phyloP scores from a whole-genome alignment of 2,113 vertebrate genomes.

The Microcebus murinus region DNA sequence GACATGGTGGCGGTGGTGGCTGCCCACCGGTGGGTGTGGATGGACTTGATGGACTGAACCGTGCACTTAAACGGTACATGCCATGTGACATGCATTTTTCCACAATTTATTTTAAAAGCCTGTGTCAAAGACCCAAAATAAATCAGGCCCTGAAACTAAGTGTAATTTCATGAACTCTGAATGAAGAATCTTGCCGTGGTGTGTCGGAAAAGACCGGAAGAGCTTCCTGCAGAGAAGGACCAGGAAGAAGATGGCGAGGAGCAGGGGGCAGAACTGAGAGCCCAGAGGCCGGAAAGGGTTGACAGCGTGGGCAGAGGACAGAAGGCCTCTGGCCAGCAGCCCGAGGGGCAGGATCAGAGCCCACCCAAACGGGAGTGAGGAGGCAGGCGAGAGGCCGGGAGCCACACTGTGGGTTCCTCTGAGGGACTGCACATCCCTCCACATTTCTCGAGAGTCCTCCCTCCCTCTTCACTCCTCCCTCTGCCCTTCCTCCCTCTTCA shows the following conservation, averaged over 20 bases:
- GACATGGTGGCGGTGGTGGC: accelerated
- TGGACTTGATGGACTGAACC: accelerated
- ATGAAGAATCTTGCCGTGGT: background rate
- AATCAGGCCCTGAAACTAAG: background rate
- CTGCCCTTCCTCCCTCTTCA: no score
- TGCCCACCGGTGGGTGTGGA: accelerated
- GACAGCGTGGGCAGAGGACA: accelerated
- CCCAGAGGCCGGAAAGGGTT: background rate
- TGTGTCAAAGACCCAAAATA: background rate
- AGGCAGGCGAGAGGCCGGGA: accelerated
- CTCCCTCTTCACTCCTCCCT: background rate
- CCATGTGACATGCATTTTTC: background rate
- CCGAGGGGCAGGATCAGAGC: background rate
- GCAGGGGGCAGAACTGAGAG: background rate
- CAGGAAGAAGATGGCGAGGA: background rate
- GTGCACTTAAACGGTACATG: background rate
- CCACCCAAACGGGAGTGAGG: accelerated
- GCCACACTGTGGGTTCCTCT: background rate
- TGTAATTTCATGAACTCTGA: background rate
- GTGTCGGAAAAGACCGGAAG: background rate
- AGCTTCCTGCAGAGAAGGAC: accelerated
- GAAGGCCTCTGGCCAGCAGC: background rate
- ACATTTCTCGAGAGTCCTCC: background rate
- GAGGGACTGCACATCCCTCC: background rate
- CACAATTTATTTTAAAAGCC: background rate